Base-by-base conservation (phyloP, 2,113 vertebrate species). In the Addax nasomaculatus region DNA sequence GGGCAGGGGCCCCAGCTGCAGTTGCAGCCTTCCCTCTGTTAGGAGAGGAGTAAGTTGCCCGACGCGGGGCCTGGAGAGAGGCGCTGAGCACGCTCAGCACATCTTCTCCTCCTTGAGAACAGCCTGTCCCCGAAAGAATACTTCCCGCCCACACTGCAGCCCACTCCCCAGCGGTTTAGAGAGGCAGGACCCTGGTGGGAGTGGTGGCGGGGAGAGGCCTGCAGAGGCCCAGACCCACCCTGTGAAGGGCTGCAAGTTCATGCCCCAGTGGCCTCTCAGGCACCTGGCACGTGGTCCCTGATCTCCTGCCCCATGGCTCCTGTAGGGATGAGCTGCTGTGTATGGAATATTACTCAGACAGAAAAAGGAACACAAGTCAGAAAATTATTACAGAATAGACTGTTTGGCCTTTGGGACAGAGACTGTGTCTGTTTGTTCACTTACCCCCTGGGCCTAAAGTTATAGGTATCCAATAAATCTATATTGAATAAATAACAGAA, bases 11-110 rank as follows among this genome's bases (percentile, higher is more conserved):
- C 30, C 47, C 3, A 17, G 30, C 3, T 45, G 36, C 25, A 21
- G 7, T 13, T 3, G 27, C 36, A 12, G n/a, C 30, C 60, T 33
- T 30, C 51, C 60, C 55, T 81, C 51, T 30, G 16, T 45, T 81
- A 6, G 51, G 58, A 55, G 30, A 36, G 79, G 57, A 55, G 64
- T 0, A 1, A 51, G 73, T 7, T 25, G 1, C 6, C 47, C 2
- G 3, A 25, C 0, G 4, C 0, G 0, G 30, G 27, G 7, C 39
- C 15, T 55, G 14, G 17, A 15, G 57, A 60, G 45, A 36, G 60
- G 81, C 7, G 21, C 81, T 9, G 23, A 16, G 11, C 8, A 0
- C 6, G 39, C 67, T 49, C 23, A 3, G 39, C 17, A 29, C 2
- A 15, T 11, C 53, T 27, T 47, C 51, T 73, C 55, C 91, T 16